phyloP scores from a whole-genome alignment of 2,797 vertebrate species.

The Cygnus olor region DNA sequence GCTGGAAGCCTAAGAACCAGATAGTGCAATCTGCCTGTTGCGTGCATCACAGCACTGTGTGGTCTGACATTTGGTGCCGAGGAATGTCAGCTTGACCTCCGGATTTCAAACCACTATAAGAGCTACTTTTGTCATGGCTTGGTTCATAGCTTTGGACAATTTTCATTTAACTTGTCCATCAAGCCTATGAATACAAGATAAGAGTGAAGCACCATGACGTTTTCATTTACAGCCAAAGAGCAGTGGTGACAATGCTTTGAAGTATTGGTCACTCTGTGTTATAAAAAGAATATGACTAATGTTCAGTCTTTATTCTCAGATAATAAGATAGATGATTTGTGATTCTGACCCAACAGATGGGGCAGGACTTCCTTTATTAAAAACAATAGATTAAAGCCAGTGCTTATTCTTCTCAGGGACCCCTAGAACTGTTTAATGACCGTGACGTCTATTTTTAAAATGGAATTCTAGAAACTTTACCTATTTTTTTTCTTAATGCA shows the following conservation, averaged over 20 bases:
- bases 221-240: slow-evolving; percentile 68
- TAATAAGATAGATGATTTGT: slow-evolving; percentile 74
- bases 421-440: slow-evolving; percentile 49
- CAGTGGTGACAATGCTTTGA: slow-evolving; percentile 70
- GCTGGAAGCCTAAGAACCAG: slow-evolving; percentile 24
- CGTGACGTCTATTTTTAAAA: slow-evolving; percentile 46
- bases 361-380: slow-evolving; percentile 70
- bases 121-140: slow-evolving; percentile 73
- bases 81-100: slow-evolving; percentile 65
- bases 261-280: slow-evolving; percentile 58
- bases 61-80: slow-evolving; percentile 67
- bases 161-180: slow-evolving; percentile 75
- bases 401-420: slow-evolving; percentile 27
- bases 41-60: slow-evolving; percentile 25
- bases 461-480: slow-evolving; percentile 8
- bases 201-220: slow-evolving; percentile 68
- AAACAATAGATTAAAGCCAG: slow-evolving; percentile 63
- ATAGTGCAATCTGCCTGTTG: slow-evolving; percentile 54
- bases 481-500: not conserved
- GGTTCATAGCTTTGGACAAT: slow-evolving; percentile 67
- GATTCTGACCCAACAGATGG: slow-evolving; percentile 64
- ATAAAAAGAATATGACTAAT: slow-evolving; percentile 75
- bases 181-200: slow-evolving; percentile 69
- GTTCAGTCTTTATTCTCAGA: slow-evolving; percentile 69
- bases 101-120: slow-evolving; percentile 55